These are phyloP conservation scores for Oreortyx pictus DNA, from an alignment of 2,797 vertebrate species.

Conservation along the genomic window DNA sequence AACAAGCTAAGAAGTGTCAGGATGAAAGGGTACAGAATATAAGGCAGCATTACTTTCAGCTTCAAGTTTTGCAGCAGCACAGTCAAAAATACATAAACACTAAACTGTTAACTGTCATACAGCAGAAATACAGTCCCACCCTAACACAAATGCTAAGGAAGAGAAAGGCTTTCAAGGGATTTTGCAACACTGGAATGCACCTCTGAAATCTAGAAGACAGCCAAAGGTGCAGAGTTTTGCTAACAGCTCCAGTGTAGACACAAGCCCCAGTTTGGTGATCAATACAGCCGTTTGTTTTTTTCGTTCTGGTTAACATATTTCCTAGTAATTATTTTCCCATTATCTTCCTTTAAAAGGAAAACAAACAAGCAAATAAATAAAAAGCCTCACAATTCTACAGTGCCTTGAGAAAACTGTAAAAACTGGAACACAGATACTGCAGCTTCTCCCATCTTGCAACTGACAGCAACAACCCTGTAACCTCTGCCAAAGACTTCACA, in stretches of 20 bases:
- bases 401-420: not conserved
- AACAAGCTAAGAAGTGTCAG: not conserved
- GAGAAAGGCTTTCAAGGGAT: not conserved
- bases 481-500: not conserved
- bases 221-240: not conserved
- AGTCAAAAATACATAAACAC: not conserved
- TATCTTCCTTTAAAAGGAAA: not conserved
- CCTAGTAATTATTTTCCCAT: not conserved
- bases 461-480: not conserved
- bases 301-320: slow-evolving; percentile 2
- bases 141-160: not conserved
- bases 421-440: not conserved
- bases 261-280: not conserved
- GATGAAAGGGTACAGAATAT: not conserved
- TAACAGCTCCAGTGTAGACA: not conserved
- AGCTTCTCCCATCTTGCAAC: not conserved
- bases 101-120: not conserved
- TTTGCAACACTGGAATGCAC: not conserved
- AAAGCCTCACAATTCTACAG: not conserved
- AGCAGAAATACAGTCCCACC: not conserved
- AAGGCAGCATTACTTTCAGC: not conserved
- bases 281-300: not conserved
- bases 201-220: not conserved
- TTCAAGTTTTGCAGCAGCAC: not conserved
- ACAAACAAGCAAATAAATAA: not conserved